Percentiles rank a stretch among this genome's conserved stretches.
Conservation (phyloP, 2,888 invertebrate species). For the Polymixis flavicincta region DNA sequence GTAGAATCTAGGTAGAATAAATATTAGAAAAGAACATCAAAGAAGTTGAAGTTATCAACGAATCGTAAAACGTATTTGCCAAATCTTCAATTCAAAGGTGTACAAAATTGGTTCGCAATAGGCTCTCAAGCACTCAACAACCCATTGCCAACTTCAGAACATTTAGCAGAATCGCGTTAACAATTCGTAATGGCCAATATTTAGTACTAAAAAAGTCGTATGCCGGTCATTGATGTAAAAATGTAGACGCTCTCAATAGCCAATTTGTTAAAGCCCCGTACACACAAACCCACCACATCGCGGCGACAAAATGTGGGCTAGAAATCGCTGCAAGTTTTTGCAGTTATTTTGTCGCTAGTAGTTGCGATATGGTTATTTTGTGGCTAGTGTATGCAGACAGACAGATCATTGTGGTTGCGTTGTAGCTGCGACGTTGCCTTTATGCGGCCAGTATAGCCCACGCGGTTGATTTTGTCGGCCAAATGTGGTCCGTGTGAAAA, state of each 20-base stretch:
- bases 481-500: not conserved
- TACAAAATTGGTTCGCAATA: slow-evolving; percentile 37
- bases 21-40: slow-evolving; percentile 1
- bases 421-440: not conserved
- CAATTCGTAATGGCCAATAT: slow-evolving; percentile 34
- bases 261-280: not conserved
- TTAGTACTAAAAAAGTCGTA: slow-evolving; percentile 26
- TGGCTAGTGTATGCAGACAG: not conserved
- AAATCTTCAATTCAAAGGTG: slow-evolving; percentile 33
- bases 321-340: not conserved
- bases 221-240: slow-evolving; percentile 24
- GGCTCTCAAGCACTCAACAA: slow-evolving; percentile 31
- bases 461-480: not conserved
- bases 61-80: slow-evolving; percentile 14
- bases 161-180: slow-evolving; percentile 32
- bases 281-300: not conserved
- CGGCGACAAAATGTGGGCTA: not conserved
- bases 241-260: slow-evolving; percentile 36
- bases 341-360: not conserved
- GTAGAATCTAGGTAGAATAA: slow-evolving; percentile 10
- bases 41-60: not conserved
- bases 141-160: slow-evolving; percentile 31
- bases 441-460: not conserved
- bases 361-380: not conserved
- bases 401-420: not conserved